Percentiles rank a stretch among this genome's conserved stretches.
phyloP scores from a whole-genome alignment of 2,888 invertebrate species.

The Agonopterix heracliana region DNA sequence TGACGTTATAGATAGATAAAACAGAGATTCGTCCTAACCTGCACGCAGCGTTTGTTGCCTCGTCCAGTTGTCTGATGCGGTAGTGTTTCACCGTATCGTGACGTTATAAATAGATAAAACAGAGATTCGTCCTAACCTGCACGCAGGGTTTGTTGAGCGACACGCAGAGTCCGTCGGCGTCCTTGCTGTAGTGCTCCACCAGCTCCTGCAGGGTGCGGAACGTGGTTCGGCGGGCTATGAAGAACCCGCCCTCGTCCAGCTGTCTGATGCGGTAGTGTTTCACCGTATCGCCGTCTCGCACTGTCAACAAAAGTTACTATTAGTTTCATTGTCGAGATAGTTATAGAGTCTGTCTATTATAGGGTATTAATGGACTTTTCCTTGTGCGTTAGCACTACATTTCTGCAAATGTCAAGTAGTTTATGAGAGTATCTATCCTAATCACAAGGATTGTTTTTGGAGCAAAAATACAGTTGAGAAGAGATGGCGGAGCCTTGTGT shows the following conservation, averaged over 20 bases:
- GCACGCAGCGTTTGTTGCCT: constrained; percentile 95
- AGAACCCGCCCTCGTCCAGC: constrained; percentile 98
- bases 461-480: too few relatives aligned
- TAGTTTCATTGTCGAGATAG: too few relatives aligned
- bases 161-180: constrained; percentile 98
- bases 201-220: constrained; percentile 98
- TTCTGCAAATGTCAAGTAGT: too few relatives aligned
- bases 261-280: constrained; percentile 99
- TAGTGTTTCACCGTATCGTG: constrained; percentile 99
- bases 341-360: too few relatives aligned
- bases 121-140: constrained; percentile 77
- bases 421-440: too few relatives aligned
- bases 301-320: constrained; percentile 70
- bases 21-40: constrained; percentile 72
- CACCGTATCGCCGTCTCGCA: constrained; percentile 98
- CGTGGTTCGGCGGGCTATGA: constrained; percentile 98
- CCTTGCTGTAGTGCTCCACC: constrained; percentile 97
- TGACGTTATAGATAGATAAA: too few relatives aligned
- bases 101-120: too few relatives aligned
- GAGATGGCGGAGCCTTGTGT: too few relatives aligned
- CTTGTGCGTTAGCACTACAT: too few relatives aligned
- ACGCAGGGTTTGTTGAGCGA: constrained; percentile 96
- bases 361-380: too few relatives aligned
- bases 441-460: too few relatives aligned
- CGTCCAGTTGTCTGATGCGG: constrained; percentile 98